A percentile compares a stretch with the other conserved stretches of the same genome.
These are phyloP conservation scores for Hemibagrus wyckioides DNA, from an alignment of 2,113 vertebrate genomes.

Conservation along the genomic window DNA sequence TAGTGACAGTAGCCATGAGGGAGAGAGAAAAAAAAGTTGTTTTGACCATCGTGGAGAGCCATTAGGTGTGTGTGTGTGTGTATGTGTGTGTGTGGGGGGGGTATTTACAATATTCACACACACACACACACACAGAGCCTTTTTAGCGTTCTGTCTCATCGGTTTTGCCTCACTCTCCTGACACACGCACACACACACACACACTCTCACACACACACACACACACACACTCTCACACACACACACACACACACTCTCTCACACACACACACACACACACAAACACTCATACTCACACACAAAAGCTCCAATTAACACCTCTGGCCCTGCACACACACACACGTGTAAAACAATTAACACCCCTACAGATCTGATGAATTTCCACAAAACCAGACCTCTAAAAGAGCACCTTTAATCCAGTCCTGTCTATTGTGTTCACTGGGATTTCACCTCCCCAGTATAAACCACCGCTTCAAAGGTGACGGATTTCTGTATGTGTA, in stretches of 20 bases:
- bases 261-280: background rate
- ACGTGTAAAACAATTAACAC: background rate
- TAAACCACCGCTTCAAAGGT: background rate
- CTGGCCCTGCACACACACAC: background rate
- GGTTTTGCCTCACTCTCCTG: slow-evolving; percentile 2
- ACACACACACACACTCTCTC: slow-evolving; percentile 1
- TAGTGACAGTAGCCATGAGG: slow-evolving; percentile 44
- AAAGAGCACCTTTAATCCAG: background rate
- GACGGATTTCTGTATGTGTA: background rate
- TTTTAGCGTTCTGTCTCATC: background rate
- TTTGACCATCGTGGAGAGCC: slow-evolving; percentile 2
- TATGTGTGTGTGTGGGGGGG: slow-evolving; percentile 4
- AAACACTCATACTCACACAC: background rate
- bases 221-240: background rate
- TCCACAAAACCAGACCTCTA: background rate
- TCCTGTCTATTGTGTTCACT: too few species aligned
- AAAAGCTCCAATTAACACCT: background rate
- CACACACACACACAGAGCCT: background rate
- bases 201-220: background rate
- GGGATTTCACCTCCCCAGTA: background rate
- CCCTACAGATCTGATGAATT: background rate
- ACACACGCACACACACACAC: background rate
- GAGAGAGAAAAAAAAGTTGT: slow-evolving; percentile 1
- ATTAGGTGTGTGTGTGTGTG: slow-evolving; percentile 29
- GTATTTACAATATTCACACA: slow-evolving; percentile 9